Evolutionary conservation across 2,113 vertebrate species (phyloP).

Genomic region (Piliocolobus tephrosceles): DNA sequence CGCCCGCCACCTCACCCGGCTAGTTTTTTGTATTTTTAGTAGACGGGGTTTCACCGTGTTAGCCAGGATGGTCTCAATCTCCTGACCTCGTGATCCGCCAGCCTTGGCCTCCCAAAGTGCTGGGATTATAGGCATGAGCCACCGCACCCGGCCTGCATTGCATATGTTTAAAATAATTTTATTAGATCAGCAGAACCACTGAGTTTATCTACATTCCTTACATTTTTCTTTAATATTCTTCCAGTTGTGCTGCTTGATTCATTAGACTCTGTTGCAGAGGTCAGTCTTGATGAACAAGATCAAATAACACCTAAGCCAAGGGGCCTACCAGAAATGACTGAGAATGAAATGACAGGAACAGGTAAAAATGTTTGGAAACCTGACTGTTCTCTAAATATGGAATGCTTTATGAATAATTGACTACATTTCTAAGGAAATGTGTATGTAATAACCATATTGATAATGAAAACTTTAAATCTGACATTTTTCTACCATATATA

Average conservation of each 20-base stretch:
- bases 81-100: no score
- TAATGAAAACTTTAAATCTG: neutral
- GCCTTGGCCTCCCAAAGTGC: no score
- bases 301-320: constrained; percentile 42
- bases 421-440: neutral
- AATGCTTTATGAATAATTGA: neutral
- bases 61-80: no score
- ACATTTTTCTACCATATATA: neutral
- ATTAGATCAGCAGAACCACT: neutral
- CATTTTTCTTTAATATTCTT: constrained; percentile 49
- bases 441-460: neutral
- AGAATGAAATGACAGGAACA: constrained; percentile 79
- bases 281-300: constrained; percentile 52
- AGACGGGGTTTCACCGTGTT: no score
- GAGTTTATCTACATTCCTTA: neutral
- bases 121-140: no score
- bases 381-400: neutral
- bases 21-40: no score
- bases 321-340: constrained; percentile 57
- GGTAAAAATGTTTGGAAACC: constrained; percentile 73
- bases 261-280: constrained; percentile 87
- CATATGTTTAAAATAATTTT: neutral
- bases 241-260: constrained; percentile 91
- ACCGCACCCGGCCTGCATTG: neutral
- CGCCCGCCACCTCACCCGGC: no score